Conservation (phyloP, 2,888 invertebrate genomes). For the Melinaea marsaeus region DNA sequence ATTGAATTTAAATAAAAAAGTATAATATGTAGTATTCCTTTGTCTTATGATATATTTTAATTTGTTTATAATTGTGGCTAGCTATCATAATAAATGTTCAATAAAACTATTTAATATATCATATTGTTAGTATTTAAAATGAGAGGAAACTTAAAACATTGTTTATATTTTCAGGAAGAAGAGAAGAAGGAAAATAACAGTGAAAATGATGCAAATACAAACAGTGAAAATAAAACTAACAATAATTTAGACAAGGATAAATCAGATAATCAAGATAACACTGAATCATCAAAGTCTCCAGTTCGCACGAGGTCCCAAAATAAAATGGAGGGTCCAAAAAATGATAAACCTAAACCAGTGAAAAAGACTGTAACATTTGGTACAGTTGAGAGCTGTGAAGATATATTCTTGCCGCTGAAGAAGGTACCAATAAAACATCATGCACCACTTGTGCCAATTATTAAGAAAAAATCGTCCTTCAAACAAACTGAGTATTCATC, state of each 20-base stretch:
- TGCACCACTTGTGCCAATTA: constrained; percentile 79
- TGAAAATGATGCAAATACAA: constrained; percentile 54
- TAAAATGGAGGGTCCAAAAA: constrained; percentile 70
- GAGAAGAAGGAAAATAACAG: constrained; percentile 74
- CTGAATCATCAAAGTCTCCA: constrained; percentile 61
- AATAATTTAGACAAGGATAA: constrained; percentile 44
- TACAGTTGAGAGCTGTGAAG: constrained; percentile 80
- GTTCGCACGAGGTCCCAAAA: constrained; percentile 72
- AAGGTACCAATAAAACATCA: constrained; percentile 78
- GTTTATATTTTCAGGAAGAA: constrained; percentile 62
- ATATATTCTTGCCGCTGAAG: constrained; percentile 76
- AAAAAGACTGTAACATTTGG: constrained; percentile 82
- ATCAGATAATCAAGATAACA: constrained; percentile 44
- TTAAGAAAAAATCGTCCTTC: constrained; percentile 79
- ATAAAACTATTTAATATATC: too few relatives aligned
- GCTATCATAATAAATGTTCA: too few relatives aligned
- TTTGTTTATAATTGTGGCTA: neutral
- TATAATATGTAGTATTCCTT: constrained; percentile 11
- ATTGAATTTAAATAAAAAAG: neutral
- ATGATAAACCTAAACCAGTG: constrained; percentile 69
- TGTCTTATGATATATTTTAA: constrained; percentile 9
- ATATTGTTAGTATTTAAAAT: neutral
- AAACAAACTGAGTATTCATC: constrained; percentile 77
- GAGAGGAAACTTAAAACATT: neutral
- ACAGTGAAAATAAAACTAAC: constrained; percentile 51